Base-by-base conservation (phyloP, 92 coral and sea anemone genomes). In the Phenganax stokvisi region DNA sequence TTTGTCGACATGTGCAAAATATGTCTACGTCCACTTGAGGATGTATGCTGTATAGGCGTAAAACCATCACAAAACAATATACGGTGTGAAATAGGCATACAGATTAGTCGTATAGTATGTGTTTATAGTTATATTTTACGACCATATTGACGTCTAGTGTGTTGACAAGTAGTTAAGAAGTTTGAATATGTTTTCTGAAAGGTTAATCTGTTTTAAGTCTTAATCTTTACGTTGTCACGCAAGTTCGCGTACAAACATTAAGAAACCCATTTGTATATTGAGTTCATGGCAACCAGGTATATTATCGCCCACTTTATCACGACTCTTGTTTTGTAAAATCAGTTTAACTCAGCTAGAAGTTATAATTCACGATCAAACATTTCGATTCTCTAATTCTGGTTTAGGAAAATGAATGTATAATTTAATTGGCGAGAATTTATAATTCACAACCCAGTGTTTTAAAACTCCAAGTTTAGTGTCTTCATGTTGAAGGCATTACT, bases 191-290 rank as follows among this genome's bases (percentile, higher is more conserved):
- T 68, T 7, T 37, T 61, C 28, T 17, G 28, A 61, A 15, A 17
- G 28, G 11, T 68, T 68, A 68, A 68, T 68, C 73, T 17, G 73
- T 68, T 30, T 3, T 9, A 37, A 68, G 10, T n/a, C 47, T 29
- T 68, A 68, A 68, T 68, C 52, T 64, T 64, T 64, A 17, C 31
- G 31, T 29, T 68, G 73, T 68, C 73, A 68, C 73, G 73, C 31
- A 68, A 13, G 70, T 44, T 64, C 25, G 67, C 67, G 17, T 59
- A 5, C 17, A 15, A 12, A 15, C 12, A 61, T 28, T 6, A 61
- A 20, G 67, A 15, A 66, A 66, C 67, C 67, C 47, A 37, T 37
- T 37, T 37, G 47, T 37, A 37, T 37, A 37, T 37, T 37, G 47
- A 37, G 47, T 1, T 37, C 47, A 37, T 37, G 47, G 47, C 47